phyloP scores from a whole-genome alignment of 2,888 invertebrate species.

The Panzeria rudis region DNA sequence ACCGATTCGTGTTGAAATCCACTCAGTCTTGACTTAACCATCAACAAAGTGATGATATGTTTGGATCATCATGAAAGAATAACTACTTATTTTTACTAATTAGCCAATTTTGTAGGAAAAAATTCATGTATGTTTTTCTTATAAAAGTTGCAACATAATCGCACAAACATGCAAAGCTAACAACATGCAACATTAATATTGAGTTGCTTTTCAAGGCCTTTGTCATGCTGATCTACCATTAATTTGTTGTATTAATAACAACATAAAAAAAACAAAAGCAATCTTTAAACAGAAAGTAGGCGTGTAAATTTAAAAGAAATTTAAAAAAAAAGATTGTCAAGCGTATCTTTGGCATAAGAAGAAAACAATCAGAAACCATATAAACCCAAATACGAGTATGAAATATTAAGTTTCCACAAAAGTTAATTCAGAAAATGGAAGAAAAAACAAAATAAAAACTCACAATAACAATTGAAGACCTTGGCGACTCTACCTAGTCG shows the following conservation, averaged over 20 bases:
- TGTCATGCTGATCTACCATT: constrained; percentile 44
- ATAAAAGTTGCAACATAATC: constrained; percentile 56
- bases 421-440: background rate
- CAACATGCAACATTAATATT: constrained; percentile 41
- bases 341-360: constrained; percentile 36
- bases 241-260: constrained; percentile 9
- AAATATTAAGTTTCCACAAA: constrained; percentile 48
- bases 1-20: constrained; percentile 35
- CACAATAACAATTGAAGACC: constrained; percentile 7
- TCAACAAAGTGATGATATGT: constrained; percentile 35
- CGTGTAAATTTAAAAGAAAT: constrained; percentile 38
- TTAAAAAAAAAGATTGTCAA: constrained; percentile 62
- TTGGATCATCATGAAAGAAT: constrained; percentile 44
- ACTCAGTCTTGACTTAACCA: background rate
- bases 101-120: constrained; percentile 56
- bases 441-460: constrained; percentile 1
- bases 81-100: constrained; percentile 46
- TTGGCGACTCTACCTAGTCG: background rate
- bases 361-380: constrained; percentile 26
- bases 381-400: constrained; percentile 30
- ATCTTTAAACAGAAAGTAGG: constrained; percentile 48
- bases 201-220: constrained; percentile 34
- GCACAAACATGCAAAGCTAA: constrained; percentile 16
- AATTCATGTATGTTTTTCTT: background rate
- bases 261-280: background rate